A percentile compares a stretch with the other conserved stretches of the same genome.
phyloP scores from a whole-genome alignment of 1,140 invertebrate species.

The Aleiodes sp. region DNA sequence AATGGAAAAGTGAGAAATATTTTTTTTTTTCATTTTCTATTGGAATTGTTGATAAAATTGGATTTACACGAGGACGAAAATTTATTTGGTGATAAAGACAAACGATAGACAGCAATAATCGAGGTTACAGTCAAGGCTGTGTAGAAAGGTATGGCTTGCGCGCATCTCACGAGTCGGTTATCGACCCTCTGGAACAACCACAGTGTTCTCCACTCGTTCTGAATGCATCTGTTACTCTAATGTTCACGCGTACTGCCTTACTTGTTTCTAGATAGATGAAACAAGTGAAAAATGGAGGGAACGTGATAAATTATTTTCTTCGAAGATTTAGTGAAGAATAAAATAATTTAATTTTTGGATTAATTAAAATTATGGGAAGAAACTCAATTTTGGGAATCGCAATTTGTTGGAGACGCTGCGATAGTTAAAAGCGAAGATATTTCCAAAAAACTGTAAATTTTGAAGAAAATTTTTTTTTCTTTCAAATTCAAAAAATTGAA shows the following conservation, averaged over 20 bases:
- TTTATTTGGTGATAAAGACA: not conserved
- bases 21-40: too few species aligned
- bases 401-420: too few species aligned
- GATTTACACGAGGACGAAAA: constrained; percentile 14
- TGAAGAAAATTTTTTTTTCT: too few species aligned
- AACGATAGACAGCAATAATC: not conserved
- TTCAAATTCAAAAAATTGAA: too few species aligned
- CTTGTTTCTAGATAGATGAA: not conserved
- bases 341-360: too few species aligned
- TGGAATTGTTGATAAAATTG: constrained; percentile 20
- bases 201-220: too few species aligned
- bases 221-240: not conserved
- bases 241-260: not conserved
- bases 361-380: too few species aligned
- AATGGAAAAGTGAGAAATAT: too few species aligned
- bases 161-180: constrained; percentile 8
- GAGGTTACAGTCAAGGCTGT: constrained; percentile 29
- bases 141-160: not conserved
- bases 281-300: not conserved
- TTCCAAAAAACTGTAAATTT: too few species aligned
- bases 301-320: not conserved
- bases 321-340: too few species aligned
- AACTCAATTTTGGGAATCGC: too few species aligned
- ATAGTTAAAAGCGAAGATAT: too few species aligned
- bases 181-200: constrained; percentile 7